Conservation (phyloP, 2,888 invertebrate species). For the Deilephila porcellus region DNA sequence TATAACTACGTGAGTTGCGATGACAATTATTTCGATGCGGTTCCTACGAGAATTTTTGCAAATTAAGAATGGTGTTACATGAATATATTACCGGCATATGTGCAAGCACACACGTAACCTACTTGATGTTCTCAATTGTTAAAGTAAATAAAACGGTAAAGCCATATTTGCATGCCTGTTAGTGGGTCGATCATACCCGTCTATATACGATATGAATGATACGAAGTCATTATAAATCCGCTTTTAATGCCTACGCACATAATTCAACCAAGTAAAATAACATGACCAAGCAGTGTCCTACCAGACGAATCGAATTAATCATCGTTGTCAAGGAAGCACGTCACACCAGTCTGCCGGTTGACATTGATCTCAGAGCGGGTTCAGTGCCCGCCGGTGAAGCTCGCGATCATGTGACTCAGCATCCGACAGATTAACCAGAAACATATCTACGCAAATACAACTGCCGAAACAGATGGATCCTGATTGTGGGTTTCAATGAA, state of each 20-base stretch:
- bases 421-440: constrained; percentile 26
- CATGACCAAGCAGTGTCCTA: no score
- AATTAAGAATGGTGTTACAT: no score
- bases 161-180: background rate
- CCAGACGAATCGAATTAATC: no score
- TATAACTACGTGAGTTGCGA: no score
- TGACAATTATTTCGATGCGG: no score
- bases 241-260: no score
- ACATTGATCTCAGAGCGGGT: constrained; percentile 14
- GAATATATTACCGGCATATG: no score
- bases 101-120: no score
- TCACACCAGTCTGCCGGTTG: background rate
- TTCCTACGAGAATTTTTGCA: no score
- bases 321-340: background rate
- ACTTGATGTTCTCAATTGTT: background rate
- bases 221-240: no score
- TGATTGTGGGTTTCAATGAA: background rate
- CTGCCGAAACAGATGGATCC: background rate
- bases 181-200: constrained; percentile 7
- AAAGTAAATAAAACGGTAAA: constrained; percentile 15
- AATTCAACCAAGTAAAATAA: no score
- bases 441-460: constrained; percentile 1
- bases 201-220: no score
- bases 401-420: constrained; percentile 29
- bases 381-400: constrained; percentile 32